Evolutionary conservation across 2,113 vertebrate genomes (phyloP), one percentile per base, ranked within the genome.

Genomic region (Oncorhynchus kisutch): DNA sequence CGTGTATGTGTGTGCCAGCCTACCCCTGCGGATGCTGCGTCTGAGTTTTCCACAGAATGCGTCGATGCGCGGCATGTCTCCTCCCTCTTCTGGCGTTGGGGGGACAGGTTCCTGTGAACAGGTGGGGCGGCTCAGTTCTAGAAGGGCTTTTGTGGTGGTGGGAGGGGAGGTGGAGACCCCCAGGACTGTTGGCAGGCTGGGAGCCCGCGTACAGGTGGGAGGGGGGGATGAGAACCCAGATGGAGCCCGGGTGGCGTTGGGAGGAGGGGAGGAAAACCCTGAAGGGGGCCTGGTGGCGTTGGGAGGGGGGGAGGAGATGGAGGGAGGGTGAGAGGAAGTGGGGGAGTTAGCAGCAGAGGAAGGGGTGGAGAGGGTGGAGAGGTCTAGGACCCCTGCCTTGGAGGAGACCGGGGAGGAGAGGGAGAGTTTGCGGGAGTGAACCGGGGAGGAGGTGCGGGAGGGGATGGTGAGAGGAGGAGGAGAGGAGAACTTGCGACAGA

Each of bases 401-500:
- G 89, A 90, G 75, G 95, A 91, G 69, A 96, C 69, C 0, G 95
- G 95, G 1, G 96, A 97, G 16, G 92, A 97, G 89, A 99, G 91
- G 0, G 97, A 98, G 31, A 97, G 91, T 78, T 99, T 98, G 62
- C 97, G 94, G 39, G 93, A 91, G 83, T 95, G 95, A 78, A 96
- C 94, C 0, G 97, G 97, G 5, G 97, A 99, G 70, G 95, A 94
- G 0, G 95, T 96, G 82, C 95, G 94, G n/a, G 96, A 95, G 67
- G 93, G 85, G 78, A 97, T 91, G 13, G 94, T 93, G 72, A 96
- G 78, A 0, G 97, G 96, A 45, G 39, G 39, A 29, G 97, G 97
- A 24, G 97, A 97, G 78, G 97, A 99, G 73, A 97, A 98, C 84
- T 99, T 99, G 83, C 97, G 96, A 73, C 94, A 95, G 7, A 97